A percentile compares a stretch with the other conserved stretches of the same genome.
Conservation (phyloP, 2,113 vertebrate species). For the Anoplopoma fimbria region DNA sequence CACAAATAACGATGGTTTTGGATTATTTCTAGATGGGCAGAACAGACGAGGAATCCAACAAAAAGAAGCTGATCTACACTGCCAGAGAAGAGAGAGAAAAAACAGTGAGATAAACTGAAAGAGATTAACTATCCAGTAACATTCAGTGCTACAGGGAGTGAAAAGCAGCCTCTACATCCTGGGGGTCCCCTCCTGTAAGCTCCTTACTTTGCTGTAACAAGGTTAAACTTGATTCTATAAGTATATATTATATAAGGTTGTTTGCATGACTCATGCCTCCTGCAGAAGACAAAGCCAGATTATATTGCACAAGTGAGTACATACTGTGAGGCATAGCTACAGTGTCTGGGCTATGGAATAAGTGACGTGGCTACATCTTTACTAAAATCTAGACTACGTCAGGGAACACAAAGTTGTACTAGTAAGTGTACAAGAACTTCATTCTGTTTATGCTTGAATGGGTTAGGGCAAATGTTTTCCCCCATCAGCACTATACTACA, state of each 20-base stretch:
- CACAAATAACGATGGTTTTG: neutral
- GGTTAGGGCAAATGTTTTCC: neutral
- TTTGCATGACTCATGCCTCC: conserved; percentile 14
- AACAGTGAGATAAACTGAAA: neutral
- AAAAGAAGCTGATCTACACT: neutral
- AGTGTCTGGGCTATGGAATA: neutral
- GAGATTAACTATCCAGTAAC: conserved; percentile 25
- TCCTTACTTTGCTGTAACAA: conserved; percentile 56
- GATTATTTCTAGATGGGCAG: conserved; percentile 10
- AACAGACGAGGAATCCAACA: neutral
- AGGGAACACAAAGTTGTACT: neutral
- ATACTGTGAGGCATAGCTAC: neutral
- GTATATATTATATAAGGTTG: conserved; percentile 50
- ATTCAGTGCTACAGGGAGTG: conserved; percentile 5
- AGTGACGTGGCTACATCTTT: neutral
- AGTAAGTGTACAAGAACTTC: neutral
- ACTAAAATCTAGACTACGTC: neutral
- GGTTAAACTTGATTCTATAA: conserved; percentile 56
- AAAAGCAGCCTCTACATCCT: neutral
- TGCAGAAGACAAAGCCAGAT: neutral
- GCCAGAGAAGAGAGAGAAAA: neutral
- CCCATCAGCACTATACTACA: neutral
- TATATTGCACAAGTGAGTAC: neutral
- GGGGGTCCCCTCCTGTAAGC: conserved; percentile 39
- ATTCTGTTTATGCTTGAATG: neutral